Percentiles rank a stretch among this genome's conserved stretches.
phyloP scores from a whole-genome alignment of 2,888 invertebrate genomes.

The Trachelus troglodyta region DNA sequence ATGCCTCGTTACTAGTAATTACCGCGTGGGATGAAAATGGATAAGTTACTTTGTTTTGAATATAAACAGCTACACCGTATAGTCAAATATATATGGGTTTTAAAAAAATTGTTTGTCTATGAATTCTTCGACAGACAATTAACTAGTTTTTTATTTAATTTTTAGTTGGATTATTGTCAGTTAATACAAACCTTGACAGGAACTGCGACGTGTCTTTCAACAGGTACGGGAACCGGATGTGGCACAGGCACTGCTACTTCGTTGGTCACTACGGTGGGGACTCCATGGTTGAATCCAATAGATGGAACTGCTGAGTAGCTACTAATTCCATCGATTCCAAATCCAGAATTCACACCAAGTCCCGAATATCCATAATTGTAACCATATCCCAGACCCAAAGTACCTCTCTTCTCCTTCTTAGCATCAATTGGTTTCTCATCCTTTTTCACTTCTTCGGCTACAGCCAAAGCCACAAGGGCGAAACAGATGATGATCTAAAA shows the following conservation, averaged over 20 bases:
- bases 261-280: slow-evolving; percentile 67
- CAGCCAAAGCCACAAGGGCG: slow-evolving; percentile 60
- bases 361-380: slow-evolving; percentile 26
- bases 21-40: neutral
- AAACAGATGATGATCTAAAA: slow-evolving; percentile 56
- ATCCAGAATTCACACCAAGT: slow-evolving; percentile 25
- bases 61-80: neutral
- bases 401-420: slow-evolving; percentile 53
- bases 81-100: neutral
- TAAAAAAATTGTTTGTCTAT: neutral
- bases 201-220: slow-evolving; percentile 67
- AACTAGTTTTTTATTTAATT: neutral
- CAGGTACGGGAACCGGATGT: slow-evolving; percentile 68
- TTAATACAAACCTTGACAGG: slow-evolving; percentile 55
- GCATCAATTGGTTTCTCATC: slow-evolving; percentile 34
- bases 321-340: neutral
- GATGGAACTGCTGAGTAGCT: slow-evolving; percentile 15
- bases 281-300: slow-evolving; percentile 35
- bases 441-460: slow-evolving; percentile 52
- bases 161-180: neutral
- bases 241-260: slow-evolving; percentile 69
- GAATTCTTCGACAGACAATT: neutral
- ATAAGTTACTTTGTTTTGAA: slow-evolving; percentile 5
- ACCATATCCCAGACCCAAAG: slow-evolving; percentile 50
- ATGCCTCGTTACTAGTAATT: neutral